Conservation (phyloP, 2,888 invertebrate genomes). For the Stratiomys singularior region DNA sequence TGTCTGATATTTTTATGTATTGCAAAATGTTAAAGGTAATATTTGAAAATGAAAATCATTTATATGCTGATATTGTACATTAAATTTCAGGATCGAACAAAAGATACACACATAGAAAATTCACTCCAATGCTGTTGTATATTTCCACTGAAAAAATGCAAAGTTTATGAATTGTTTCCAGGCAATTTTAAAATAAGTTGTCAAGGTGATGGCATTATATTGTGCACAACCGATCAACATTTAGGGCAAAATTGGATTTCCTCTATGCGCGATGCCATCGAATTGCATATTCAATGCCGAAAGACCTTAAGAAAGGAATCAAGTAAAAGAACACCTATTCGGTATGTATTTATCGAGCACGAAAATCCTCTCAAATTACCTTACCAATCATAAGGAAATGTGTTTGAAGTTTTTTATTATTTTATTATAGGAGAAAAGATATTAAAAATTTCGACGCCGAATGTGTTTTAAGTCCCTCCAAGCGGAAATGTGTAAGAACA, state of each 20-base stretch:
- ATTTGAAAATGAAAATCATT: background rate
- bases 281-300: slow-evolving; percentile 69
- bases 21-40: slow-evolving; percentile 71
- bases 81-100: slow-evolving; percentile 59
- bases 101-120: slow-evolving; percentile 69
- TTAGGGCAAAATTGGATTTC: slow-evolving; percentile 71
- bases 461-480: slow-evolving; percentile 68
- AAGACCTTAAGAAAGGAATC: slow-evolving; percentile 73
- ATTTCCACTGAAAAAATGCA: slow-evolving; percentile 77
- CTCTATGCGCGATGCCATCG: slow-evolving; percentile 69
- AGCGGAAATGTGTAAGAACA: slow-evolving; percentile 66
- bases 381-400: background rate
- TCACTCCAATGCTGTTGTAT: slow-evolving; percentile 74
- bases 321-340: slow-evolving; percentile 71
- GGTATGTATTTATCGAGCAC: slow-evolving; percentile 50
- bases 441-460: slow-evolving; percentile 68
- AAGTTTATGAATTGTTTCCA: slow-evolving; percentile 69
- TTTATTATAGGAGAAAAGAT: slow-evolving; percentile 66
- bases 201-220: slow-evolving; percentile 69
- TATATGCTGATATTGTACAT: too few species aligned
- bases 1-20: slow-evolving; percentile 79
- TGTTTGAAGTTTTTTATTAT: background rate
- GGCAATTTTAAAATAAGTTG: slow-evolving; percentile 73
- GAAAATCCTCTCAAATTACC: background rate
- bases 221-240: slow-evolving; percentile 69